Percentiles rank a stretch among this genome's conserved stretches.
phyloP scores from a whole-genome alignment of 2,888 invertebrate genomes.

The Drosophila peninsularis region DNA sequence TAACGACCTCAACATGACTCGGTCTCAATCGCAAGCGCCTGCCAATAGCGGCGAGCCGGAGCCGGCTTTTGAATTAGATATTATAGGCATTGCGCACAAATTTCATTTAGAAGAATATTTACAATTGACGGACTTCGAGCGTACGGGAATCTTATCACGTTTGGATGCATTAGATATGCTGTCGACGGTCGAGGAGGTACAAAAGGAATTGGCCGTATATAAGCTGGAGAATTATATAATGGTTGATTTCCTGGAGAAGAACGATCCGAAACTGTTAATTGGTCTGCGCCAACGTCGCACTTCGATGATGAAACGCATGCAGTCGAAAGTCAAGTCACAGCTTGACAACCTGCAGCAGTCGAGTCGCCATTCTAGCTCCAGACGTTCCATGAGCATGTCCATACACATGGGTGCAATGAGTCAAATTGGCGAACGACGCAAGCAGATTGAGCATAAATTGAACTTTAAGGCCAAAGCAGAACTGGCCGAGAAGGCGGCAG shows the following conservation, averaged over 20 bases:
- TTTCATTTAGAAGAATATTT: conserved; percentile 57
- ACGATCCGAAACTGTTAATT: conserved; percentile 81
- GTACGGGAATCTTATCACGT: conserved; percentile 44
- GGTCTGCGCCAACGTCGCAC: conserved; percentile 74
- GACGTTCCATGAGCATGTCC: conserved; percentile 60
- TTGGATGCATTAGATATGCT: conserved; percentile 79
- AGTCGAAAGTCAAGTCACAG: conserved; percentile 10
- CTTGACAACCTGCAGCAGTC: conserved; percentile 36
- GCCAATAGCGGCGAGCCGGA: neutral
- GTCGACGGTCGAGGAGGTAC: conserved; percentile 66
- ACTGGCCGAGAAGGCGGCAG: conserved; percentile 78
- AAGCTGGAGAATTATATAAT: conserved; percentile 81
- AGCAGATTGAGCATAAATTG: conserved; percentile 66
- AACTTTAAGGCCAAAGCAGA: conserved; percentile 82
- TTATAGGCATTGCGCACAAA: conserved; percentile 59
- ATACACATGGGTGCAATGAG: conserved; percentile 27
- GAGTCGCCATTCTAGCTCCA: conserved; percentile 58
- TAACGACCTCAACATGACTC: conserved; percentile 8
- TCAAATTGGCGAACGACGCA: conserved; percentile 44
- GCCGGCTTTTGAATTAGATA: conserved; percentile 58
- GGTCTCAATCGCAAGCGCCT: neutral
- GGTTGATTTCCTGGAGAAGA: conserved; percentile 81
- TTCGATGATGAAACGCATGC: conserved; percentile 50
- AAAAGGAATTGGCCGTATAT: conserved; percentile 67
- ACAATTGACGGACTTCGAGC: conserved; percentile 51